These are phyloP conservation scores for Caenorhabditis macrosperma DNA, from an alignment of 2,888 invertebrate species.

Conservation along the genomic window DNA sequence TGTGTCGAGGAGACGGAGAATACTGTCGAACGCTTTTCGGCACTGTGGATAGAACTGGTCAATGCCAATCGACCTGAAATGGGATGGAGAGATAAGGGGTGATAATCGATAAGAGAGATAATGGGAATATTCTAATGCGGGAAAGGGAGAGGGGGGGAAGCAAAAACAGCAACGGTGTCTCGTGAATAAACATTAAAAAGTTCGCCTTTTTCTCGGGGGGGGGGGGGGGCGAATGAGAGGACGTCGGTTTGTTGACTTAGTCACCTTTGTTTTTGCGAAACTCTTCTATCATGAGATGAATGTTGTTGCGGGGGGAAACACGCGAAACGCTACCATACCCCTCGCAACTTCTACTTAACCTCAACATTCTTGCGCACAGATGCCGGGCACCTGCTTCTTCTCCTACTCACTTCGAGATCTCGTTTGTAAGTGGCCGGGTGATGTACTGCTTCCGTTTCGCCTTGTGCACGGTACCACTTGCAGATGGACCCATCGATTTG, in stretches of 20 bases:
- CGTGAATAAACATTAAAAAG: too few species aligned
- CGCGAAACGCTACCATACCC: too few species aligned
- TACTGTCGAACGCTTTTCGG: conserved; percentile 94
- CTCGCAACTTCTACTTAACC: not conserved
- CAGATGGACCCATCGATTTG: conserved; percentile 85
- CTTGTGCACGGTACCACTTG: conserved; percentile 78
- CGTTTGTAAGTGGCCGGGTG: conserved; percentile 90
- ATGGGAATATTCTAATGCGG: too few species aligned
- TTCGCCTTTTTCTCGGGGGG: too few species aligned
- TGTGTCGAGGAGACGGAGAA: conserved; percentile 92
- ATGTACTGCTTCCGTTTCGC: conserved; percentile 78
- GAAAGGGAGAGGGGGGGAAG: not conserved
- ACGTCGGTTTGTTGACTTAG: too few species aligned
- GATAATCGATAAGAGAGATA: not conserved
- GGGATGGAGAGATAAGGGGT: not conserved
- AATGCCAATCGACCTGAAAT: conserved; percentile 89
- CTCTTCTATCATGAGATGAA: too few species aligned
- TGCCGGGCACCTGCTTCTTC: not conserved
- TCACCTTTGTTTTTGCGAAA: too few species aligned
- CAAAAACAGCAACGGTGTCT: too few species aligned
- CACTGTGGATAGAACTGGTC: conserved; percentile 96
- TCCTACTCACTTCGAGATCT: conserved; percentile 86
- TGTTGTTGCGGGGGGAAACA: too few species aligned
- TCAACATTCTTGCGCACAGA: not conserved
- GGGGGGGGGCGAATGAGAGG: too few species aligned